Conservation (phyloP, 2,113 vertebrate genomes). For the Phoxinus phoxinus region DNA sequence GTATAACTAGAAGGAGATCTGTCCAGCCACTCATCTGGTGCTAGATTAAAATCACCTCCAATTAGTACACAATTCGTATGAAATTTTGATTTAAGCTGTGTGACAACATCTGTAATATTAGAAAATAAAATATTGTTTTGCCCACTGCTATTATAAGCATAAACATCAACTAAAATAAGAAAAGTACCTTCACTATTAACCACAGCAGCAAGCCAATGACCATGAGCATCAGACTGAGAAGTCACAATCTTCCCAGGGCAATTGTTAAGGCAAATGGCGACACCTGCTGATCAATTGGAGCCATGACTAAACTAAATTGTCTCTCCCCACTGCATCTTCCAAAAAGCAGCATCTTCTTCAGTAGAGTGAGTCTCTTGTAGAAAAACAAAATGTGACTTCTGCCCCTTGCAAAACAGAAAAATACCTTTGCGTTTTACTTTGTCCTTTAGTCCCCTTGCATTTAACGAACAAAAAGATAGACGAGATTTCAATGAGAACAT, state of each 20-base stretch:
- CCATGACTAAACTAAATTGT: background rate
- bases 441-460: too few species aligned
- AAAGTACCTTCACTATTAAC: conserved; percentile 9
- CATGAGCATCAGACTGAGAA: background rate
- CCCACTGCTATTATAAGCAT: background rate
- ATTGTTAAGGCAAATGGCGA: background rate
- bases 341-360: background rate
- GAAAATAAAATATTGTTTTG: background rate
- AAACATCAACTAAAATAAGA: conserved; percentile 42
- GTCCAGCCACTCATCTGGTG: background rate
- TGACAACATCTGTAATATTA: background rate
- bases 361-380: background rate
- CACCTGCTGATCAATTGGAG: background rate
- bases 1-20: too few species aligned
- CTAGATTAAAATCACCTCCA: conserved; percentile 39
- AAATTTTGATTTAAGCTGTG: background rate
- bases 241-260: background rate
- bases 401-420: background rate
- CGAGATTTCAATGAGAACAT: too few species aligned
- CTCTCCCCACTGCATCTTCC: background rate
- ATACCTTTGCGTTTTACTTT: background rate
- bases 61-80: conserved; percentile 18
- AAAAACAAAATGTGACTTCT: background rate
- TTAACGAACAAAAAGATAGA: too few species aligned
- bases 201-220: conserved; percentile 28